A percentile compares a stretch with the other conserved stretches of the same genome.
Evolutionary conservation across 2,888 invertebrate species (phyloP).

Genomic region (Cistogaster globosa): DNA sequence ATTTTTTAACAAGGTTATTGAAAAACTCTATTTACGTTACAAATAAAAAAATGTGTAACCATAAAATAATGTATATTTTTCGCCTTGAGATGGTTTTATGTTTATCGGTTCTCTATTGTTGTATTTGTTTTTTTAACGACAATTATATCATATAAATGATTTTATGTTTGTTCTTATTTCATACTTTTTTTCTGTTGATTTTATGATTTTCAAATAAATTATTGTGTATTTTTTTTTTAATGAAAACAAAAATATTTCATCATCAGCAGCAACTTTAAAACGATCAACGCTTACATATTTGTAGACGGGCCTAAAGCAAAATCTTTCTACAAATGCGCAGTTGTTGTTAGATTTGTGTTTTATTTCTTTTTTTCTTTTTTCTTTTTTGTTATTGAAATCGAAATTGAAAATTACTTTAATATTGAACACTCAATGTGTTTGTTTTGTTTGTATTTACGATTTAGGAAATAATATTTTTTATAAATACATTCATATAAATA

Average conservation of each 20-base stretch:
- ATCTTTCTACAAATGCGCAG: conserved; percentile 61
- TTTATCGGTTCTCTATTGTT: conserved; percentile 38
- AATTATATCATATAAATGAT: conserved; percentile 50
- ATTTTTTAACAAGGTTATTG: conserved; percentile 5
- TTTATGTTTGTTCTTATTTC: conserved; percentile 41
- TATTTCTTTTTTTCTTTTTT: neutral
- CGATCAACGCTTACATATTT: conserved; percentile 18
- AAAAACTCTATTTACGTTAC: conserved; percentile 39
- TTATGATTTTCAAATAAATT: conserved; percentile 18
- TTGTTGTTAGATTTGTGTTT: conserved; percentile 28
- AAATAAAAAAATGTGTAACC: neutral
- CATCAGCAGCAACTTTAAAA: conserved; percentile 35
- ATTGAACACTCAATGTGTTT: conserved; percentile 61
- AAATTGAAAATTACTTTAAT: conserved; percentile 65
- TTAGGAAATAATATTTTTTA: neutral
- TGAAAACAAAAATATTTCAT: conserved; percentile 61
- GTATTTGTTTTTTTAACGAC: conserved; percentile 36
- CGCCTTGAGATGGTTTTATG: conserved; percentile 54
- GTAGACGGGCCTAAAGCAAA: neutral
- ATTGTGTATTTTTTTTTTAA: conserved; percentile 43
- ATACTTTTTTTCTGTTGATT: neutral
- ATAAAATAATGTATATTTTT: conserved; percentile 3
- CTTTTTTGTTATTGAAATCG: conserved; percentile 32
- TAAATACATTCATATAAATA: conserved; percentile 23
- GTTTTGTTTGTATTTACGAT: conserved; percentile 44